Conservation (phyloP, 2,113 vertebrate species). For the Indri indri region DNA sequence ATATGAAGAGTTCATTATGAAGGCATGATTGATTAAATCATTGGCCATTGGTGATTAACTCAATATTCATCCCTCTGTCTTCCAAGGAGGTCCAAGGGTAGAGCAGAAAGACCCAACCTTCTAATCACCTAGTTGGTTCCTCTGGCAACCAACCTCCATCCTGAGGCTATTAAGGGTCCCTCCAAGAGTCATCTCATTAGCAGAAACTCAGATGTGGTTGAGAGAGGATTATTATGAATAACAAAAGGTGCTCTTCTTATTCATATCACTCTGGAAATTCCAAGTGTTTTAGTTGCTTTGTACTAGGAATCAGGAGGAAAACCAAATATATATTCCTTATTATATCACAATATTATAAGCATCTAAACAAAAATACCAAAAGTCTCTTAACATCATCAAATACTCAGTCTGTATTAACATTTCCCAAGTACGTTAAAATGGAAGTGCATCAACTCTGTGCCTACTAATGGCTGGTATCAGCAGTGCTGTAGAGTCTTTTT, state of each 20-base stretch:
- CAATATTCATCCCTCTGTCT: background rate
- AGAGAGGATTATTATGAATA: background rate
- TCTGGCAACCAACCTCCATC: background rate
- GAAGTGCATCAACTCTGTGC: background rate
- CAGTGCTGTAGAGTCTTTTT: background rate
- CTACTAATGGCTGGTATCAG: background rate
- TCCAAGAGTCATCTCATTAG: background rate
- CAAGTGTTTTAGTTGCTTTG: background rate
- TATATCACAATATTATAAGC: background rate
- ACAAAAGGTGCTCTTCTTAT: background rate
- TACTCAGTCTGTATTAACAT: background rate
- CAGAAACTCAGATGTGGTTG: background rate
- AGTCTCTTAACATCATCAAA: background rate
- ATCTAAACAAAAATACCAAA: background rate
- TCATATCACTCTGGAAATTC: background rate
- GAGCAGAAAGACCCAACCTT: background rate
- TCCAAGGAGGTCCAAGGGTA: background rate
- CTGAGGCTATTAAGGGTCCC: background rate
- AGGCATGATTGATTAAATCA: background rate
- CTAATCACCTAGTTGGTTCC: background rate
- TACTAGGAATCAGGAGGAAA: background rate
- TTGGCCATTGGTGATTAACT: background rate
- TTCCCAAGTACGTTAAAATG: background rate
- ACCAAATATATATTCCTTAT: background rate
- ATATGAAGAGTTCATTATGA: background rate